Evolutionary conservation across 2,888 invertebrate species (phyloP).

Genomic region (Clistopyga incitator): DNA sequence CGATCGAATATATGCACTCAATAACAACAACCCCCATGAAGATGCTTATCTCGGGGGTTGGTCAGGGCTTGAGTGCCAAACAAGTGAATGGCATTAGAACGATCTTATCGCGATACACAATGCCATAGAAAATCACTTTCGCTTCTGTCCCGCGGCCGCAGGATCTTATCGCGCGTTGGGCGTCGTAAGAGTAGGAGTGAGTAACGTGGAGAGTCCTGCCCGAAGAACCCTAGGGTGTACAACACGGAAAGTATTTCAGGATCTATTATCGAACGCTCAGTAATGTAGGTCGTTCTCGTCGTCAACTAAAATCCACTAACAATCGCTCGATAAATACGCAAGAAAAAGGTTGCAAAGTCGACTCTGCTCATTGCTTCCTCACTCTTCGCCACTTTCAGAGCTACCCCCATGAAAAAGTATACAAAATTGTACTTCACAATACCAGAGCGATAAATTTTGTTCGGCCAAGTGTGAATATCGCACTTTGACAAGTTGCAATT

Average conservation of each 20-base stretch:
- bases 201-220: constrained; percentile 10
- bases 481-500: too few relatives aligned
- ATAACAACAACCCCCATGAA: constrained; percentile 74
- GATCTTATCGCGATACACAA: constrained; percentile 77
- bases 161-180: constrained; percentile 68
- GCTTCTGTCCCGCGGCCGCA: constrained; percentile 66
- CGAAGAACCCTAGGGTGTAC: constrained; percentile 64
- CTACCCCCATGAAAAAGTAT: neutral
- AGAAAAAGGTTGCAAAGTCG: neutral
- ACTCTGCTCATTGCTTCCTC: too few relatives aligned
- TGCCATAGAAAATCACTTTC: constrained; percentile 82
- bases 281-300: constrained; percentile 2
- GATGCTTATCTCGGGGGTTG: constrained; percentile 76
- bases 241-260: constrained; percentile 77
- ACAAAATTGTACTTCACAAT: too few relatives aligned
- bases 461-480: too few relatives aligned
- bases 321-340: neutral
- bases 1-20: constrained; percentile 46
- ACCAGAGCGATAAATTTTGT: too few relatives aligned
- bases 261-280: constrained; percentile 33
- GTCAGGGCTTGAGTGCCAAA: constrained; percentile 70
- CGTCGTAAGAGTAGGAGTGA: constrained; percentile 43
- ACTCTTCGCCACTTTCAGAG: too few relatives aligned
- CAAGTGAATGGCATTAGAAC: constrained; percentile 82
- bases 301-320: neutral